Percentiles rank a stretch among this genome's conserved stretches.
Evolutionary conservation across 2,113 vertebrate species (phyloP).

Genomic region (Campylorhamphus procurvoides): DNA sequence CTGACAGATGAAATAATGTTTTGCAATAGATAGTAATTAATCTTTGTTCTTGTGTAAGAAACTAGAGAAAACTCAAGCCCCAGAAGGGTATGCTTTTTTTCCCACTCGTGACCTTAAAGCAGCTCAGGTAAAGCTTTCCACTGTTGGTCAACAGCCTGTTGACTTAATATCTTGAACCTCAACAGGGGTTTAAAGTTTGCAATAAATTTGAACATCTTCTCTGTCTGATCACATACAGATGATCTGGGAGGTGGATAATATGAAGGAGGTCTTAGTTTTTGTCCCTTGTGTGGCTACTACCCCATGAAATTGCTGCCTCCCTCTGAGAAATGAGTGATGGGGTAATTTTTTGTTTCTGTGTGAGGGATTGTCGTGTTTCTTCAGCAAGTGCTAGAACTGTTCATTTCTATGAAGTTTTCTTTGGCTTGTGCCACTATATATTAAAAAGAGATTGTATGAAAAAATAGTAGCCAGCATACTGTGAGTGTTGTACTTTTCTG

Average conservation of each 20-base stretch:
- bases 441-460: background rate
- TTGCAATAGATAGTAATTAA: background rate
- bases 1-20: background rate
- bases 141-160: background rate
- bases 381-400: background rate
- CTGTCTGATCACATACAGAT: background rate
- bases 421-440: background rate
- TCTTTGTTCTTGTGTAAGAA: conserved; percentile 18
- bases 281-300: background rate
- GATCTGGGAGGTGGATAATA: background rate
- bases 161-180: conserved; percentile 1
- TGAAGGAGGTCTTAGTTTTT: background rate
- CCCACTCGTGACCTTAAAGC: background rate
- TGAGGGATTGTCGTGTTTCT: background rate
- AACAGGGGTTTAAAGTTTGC: background rate
- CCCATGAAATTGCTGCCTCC: conserved; percentile 41
- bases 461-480: background rate
- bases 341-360: conserved; percentile 37
- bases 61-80: background rate
- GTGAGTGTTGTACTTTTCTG: background rate
- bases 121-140: background rate
- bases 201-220: background rate
- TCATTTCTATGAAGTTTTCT: conserved; percentile 26
- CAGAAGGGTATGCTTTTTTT: background rate
- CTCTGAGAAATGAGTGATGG: conserved; percentile 29